Conservation (phyloP, 2,797 vertebrate species). For the Gymnopithys bicolor region DNA sequence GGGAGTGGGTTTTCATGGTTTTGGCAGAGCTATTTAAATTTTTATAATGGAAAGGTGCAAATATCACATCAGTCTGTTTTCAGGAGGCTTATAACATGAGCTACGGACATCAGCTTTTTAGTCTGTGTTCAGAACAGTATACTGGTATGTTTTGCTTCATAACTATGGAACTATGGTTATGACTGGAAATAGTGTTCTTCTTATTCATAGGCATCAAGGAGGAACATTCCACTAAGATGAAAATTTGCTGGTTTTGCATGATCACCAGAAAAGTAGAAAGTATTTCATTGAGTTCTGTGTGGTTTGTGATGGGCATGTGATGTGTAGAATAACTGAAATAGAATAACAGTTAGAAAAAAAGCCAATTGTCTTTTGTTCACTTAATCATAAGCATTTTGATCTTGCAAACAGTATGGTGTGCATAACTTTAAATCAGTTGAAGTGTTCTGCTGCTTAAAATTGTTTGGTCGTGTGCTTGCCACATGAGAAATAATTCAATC, state of each 20-base stretch:
- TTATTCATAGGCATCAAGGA: not conserved
- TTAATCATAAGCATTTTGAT: not conserved
- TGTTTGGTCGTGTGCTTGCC: not conserved
- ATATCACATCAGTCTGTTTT: not conserved
- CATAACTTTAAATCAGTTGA: not conserved
- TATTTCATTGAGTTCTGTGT: not conserved
- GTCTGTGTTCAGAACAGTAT: not conserved
- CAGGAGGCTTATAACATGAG: not conserved
- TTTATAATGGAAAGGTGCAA: conserved; percentile 20
- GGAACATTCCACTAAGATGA: not conserved
- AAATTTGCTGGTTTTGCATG: not conserved
- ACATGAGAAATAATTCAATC: not conserved
- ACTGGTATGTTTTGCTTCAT: not conserved
- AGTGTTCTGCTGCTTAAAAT: not conserved
- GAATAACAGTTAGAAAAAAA: not conserved
- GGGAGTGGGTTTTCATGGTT: not conserved
- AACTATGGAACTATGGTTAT: not conserved
- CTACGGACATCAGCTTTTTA: not conserved
- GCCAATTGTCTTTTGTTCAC: not conserved
- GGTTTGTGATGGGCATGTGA: not conserved
- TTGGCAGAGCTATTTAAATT: not conserved
- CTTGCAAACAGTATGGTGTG: not conserved
- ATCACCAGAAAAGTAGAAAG: not conserved
- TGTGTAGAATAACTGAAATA: not conserved
- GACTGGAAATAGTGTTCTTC: not conserved